Base-by-base conservation (phyloP, 2,113 vertebrate genomes). In the Eudyptes chrysolophus region DNA sequence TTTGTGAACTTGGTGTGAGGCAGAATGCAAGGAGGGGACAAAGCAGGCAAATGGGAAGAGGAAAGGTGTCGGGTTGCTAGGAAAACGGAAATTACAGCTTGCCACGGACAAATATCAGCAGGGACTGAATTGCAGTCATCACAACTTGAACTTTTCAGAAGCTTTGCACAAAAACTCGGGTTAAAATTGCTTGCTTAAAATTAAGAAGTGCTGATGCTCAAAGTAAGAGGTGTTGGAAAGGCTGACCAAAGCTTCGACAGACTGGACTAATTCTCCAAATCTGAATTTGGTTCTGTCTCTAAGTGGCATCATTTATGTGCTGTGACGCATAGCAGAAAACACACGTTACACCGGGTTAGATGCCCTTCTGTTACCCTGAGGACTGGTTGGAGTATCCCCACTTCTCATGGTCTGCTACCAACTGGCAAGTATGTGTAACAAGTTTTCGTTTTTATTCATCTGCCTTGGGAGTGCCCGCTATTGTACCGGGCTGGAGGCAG, bases 401-500 rank as follows among this genome's bases (percentile, higher is more conserved):
- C 38, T 75, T 32, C 76, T 83, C n/a, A 2, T 5, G 5, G 22
- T 11, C 55, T 38, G 7, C 61, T 52, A 7, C 42, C 36, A 5
- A 0, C 17, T 48, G 27, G 13, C 40, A 61, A 4, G 22, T 10
- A 2, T 1, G 10, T 25, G 38, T n/a, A 69, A 42, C 3, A 3
- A 34, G 72, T 11, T 44, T 51, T 34, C 57, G 36, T 0, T 65
- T 55, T 36, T 7, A 16, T 36, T 46, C 2, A 0, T 25, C 16
- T 61, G 46, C 32, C 18, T 51, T 52, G 44, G n/a, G 44, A 34
- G 14, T 29, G 18, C 44, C 24, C 0, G 0, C 30, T 52, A 1
- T 75, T 25, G 18, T 16, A 16, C 34, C 0, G 1, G 22, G 17
- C 71, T 87, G 64, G 19, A 68, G 36, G 24, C 14, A 44, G 69